Evolutionary conservation across 2,888 invertebrate species (phyloP), one percentile per base, ranked within the genome.

Genomic region (Chaitophorus viminalis): DNA sequence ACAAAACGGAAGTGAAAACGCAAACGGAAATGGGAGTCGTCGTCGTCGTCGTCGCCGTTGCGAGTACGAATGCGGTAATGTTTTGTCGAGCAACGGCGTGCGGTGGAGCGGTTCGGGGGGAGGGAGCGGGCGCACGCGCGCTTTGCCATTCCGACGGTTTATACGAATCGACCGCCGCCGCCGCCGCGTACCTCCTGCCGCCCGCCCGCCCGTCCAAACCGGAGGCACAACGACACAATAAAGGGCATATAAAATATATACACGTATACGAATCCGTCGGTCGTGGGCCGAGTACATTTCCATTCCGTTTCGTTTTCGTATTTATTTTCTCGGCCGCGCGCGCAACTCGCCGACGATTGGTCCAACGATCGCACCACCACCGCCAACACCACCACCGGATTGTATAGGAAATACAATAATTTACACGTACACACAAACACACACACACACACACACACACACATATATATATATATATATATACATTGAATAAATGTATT

Each of bases 241-340:
- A 25, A n/a, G n/a, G n/a, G n/a, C n/a, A n/a, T n/a, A n/a, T n/a
- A n/a, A n/a, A n/a, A n/a, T n/a, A n/a, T n/a, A n/a, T n/a, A n/a
- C n/a, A n/a, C n/a, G n/a, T n/a, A n/a, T 65, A 6, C 25, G 65
- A 46, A 29, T 3, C 11, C 46, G 14, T 14, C 3, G 4, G 36
- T 5, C 36, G 3, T 6, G 1, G 17, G 74, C 85, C 78, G 68
- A 72, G 78, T 78, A 72, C 78, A 36, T 86, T 86, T 78, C 86
- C 86, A 79, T 86, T 86, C 78, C 86, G 72, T 86, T 86, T 86
- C 86, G 86, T 86, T 86, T 86, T 86, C 86, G 86, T 86, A 86
- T 86, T 86, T 86, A 86, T 86, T 86, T 86, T 86, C 86, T 87
- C 36, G 29, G 52, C 21, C 68, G 54, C 68, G 33, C 33, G 77